Conservation (phyloP, 2,797 vertebrate species). For the Darevskia nairensis region DNA sequence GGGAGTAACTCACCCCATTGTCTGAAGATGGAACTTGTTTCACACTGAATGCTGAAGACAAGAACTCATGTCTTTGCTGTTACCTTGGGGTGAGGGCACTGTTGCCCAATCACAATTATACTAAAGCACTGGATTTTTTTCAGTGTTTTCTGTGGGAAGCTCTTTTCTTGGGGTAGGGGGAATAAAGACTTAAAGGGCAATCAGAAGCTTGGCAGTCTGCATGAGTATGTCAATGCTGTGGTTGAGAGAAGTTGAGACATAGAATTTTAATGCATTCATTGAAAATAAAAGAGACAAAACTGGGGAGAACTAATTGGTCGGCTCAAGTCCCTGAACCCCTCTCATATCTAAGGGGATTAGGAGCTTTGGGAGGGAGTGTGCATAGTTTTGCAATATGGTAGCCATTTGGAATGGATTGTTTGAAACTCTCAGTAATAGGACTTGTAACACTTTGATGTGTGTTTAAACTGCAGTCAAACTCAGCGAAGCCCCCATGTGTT, state of each 20-base stretch:
- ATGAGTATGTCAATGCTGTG: background rate
- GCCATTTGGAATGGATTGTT: background rate
- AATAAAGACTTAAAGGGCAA: background rate
- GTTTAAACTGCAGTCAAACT: conserved; percentile 89
- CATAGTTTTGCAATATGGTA: background rate
- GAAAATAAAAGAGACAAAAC: background rate
- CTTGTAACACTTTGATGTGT: background rate
- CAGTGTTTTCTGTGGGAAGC: background rate
- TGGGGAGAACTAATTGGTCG: background rate
- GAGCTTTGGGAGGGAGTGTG: background rate
- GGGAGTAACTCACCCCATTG: background rate
- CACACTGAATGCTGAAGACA: background rate
- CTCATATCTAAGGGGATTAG: background rate
- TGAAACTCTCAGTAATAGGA: background rate
- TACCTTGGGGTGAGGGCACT: background rate
- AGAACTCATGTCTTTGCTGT: background rate
- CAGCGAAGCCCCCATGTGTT: conserved; percentile 98
- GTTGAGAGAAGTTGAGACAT: background rate
- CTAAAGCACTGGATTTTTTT: background rate
- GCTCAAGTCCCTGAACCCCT: background rate
- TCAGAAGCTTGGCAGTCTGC: background rate
- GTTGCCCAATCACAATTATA: background rate
- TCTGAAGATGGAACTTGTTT: background rate
- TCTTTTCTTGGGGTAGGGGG: background rate
- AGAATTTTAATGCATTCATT: background rate